Evolutionary conservation across 2,797 vertebrate species (phyloP), one percentile per base, ranked within the genome.

Genomic region (Gallinago solitaria): DNA sequence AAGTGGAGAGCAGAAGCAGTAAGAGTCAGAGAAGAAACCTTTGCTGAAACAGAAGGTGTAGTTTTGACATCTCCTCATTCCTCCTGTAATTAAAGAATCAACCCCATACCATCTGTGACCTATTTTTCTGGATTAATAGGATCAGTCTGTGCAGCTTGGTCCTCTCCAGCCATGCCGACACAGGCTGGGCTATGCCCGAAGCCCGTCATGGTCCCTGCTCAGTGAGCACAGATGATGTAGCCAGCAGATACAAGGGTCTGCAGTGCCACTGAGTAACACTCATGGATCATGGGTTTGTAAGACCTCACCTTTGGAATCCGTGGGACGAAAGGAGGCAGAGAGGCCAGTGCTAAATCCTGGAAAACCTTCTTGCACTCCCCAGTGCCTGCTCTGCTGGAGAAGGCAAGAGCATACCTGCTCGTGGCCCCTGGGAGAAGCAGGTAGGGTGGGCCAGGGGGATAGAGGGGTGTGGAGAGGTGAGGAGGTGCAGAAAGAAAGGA

Each of bases 391-490:
- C 28, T 50, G 35, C 15, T 75, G 32, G 28, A 64, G 16, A 35
- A 14, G 25, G 27, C 21, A 79, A 68, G 9, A 78, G 6, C 23
- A 47, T 57, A 28, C 20, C 41, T 56, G 33, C n/a, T 6, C 1
- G 1, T 0, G 1, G 2, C 11, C 48, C 32, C 2, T 2, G 4
- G 37, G 20, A 43, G 33, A 57, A 43, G 30, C 1, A 1, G 39
- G 35, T 16, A 63, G 25, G 51, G 45, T 2, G 5, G 17, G 16
- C 13, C 8, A 50, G 6, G 9, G 32, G 9, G 3, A 25, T 8
- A 79, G 8, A 24, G 2, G 2, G 6, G 15, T 25, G 20, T 0
- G 1, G 28, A 61, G 21, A n/a, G 43, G 12, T 1, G 11, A 54
- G 14, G 30, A 56, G 20, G 7, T n/a, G 16, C 1, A 9, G 16